Evolutionary conservation across 2,888 invertebrate genomes (phyloP).

Genomic region (Melinopterus prodromus): DNA sequence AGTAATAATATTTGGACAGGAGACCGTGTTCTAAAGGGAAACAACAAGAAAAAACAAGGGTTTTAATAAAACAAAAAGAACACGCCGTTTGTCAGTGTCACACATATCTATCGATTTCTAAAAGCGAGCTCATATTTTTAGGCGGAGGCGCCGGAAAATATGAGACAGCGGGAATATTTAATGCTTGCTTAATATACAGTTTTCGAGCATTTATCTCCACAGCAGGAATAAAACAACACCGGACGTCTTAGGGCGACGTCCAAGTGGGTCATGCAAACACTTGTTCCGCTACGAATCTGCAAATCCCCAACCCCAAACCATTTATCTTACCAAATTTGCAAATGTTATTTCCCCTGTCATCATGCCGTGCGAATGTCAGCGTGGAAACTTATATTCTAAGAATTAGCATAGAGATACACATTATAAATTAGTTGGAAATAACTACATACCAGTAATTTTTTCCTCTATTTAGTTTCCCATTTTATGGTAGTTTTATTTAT

Average conservation of each 20-base stretch:
- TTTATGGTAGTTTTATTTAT: no score
- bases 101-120: not conserved
- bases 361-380: not conserved
- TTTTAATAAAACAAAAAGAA: not conserved
- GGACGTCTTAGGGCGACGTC: not conserved
- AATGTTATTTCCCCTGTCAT: not conserved
- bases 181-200: constrained; percentile 24
- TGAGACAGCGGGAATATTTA: constrained; percentile 22
- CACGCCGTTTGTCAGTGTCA: not conserved
- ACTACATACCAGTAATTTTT: no score
- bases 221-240: not conserved
- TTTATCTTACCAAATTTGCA: constrained; percentile 4
- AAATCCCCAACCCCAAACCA: not conserved
- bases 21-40: not conserved
- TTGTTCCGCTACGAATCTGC: not conserved
- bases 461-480: no score
- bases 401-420: not conserved
- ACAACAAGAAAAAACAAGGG: not conserved
- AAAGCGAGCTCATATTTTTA: not conserved
- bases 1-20: no score
- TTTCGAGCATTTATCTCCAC: not conserved
- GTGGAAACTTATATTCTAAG: not conserved
- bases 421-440: no score
- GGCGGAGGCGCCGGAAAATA: constrained; percentile 14
- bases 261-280: not conserved